Base-by-base conservation (phyloP, 2,888 invertebrate genomes). In the Nephrotoma guestfalica region DNA sequence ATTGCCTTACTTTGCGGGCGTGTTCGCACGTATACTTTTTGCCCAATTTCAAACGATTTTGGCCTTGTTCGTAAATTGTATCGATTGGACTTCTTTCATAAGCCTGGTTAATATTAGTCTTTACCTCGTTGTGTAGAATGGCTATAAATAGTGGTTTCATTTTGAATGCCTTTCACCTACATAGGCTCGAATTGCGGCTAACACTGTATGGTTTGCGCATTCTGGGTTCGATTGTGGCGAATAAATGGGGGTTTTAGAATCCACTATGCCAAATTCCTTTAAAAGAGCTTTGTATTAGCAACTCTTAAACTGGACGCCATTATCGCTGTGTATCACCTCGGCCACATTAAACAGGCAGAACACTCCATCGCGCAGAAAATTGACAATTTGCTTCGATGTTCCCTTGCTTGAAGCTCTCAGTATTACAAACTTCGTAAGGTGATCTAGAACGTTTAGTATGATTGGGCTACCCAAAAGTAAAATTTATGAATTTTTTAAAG, bases 191-290 rank as follows among this genome's bases (percentile, higher is more conserved):
- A 90, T 88, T 86, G 88, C 89, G 30, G 30, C 30, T 30, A 30
- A 3, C 89, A 89, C 9, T 89, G 88, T 4, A 90, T 89, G 86
- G 87, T 90, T 90, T 0, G 89, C 88, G 0, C 89, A 87, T 87
- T 90, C 90, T 0, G 89, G 89, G 86, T 90, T 90, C 0, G 87
- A 87, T 87, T 90, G 90, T 0, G 90, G 89, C 18, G 89, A 89
- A 87, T 90, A 90, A 11, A 86, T 83, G 0, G 88, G 87, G 41
- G 88, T 89, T 18, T 87, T 88, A 0, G 86, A n/a, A 6, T 89
- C 86, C 7, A 40, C 87, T 0, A 87, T 84, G 6, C 88, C 87
- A 85, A 88, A 89, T 11, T 85, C 86, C 13, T 47, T 42, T 9
- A 88, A 45, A 4, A 89, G 86, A 7, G 30, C 42, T 71, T 71